Evolutionary conservation across 2,888 invertebrate genomes (phyloP), one percentile per base, ranked within the genome.

Genomic region (Trachelus tabidus): DNA sequence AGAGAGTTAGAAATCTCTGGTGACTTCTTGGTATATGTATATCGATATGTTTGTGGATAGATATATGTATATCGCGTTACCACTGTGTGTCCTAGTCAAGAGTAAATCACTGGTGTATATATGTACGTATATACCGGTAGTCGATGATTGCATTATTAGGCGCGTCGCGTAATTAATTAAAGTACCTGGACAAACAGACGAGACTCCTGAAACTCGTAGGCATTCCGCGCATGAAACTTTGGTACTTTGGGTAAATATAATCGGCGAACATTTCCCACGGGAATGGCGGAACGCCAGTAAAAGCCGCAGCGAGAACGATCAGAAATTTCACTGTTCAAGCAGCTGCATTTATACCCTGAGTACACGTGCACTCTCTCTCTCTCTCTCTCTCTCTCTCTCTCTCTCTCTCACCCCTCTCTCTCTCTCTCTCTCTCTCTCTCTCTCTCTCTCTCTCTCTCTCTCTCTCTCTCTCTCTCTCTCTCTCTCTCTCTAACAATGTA

Each of bases 101-200:
- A 15, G 15, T 40, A 40, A 40, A 4, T 15, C 4, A 40, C 40
- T 40, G 15, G 6, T 12, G 12, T 12, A 35, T 1, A 9, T 56
- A 9, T 56, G 0, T 56, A 23, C 23, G 23, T 23, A 23, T 2
- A 56, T 2, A 23, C 9, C 56, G 23, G 23, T 23, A 56, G 15
- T 56, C 56, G 23, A 56, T 56, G 56, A 56, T 56, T 56, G 23
- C 23, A 56, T 56, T 56, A 56, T 56, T 56, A 56, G 83, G 86
- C 82, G 85, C 81, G 85, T 79, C 82, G 80, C 85, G 86, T 89
- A 90, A 90, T 90, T 90, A 90, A 90, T 90, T 89, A 86, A 86
- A 90, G 90, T 90, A 88, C 87, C 83, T 84, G 84, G 81, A 89
- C 85, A 90, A 90, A 90, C 84, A 90, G 83, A 81, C 77, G 56